Base-by-base conservation (phyloP, 2,113 vertebrate genomes). In the Suricata suricatta region DNA sequence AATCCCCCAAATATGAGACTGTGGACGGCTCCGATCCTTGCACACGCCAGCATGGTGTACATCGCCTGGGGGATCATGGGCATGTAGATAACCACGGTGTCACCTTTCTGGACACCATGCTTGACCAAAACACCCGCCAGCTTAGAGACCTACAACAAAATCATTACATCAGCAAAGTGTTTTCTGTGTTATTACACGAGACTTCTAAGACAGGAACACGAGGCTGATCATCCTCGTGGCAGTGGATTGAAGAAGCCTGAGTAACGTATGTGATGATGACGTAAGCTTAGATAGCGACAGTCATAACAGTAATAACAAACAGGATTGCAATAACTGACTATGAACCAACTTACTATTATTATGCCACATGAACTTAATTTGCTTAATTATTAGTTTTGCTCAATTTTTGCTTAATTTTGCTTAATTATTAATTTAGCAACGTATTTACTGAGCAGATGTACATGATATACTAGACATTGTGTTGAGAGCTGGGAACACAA, bases 1-100 rank as follows among this genome's bases (percentile, higher is more conserved):
- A 99, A 99, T 97, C 99, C 99, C 1, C 99, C 99, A 93, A 99
- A 99, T 97, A 99, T 99, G 87, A 99, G 99, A 96, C 99, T 99
- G 93, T 99, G 99, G 17, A 99, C 99, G 52, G 99, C 99, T 86
- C 99, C 99, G 86, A 99, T 99, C 95, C 99, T 99, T 1, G 99
- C 99, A 91, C 99, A 99, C 3, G 99, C 99, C 98, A 99, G 96
- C 99, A 99, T 99, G 92, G 99, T 98, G 84, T 99, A 99, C 98
- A 99, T 99, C 7, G 99, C 99, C 98, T 99, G 99, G 0, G 99
- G 99, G 88, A 99, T 99, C 99, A 99, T 99, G 76, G 99, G 99
- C 99, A 99, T 99, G 98, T 99, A 99, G 98, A 99, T 99, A 83
- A 99, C 99, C 60, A 99, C 99, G 64, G 99, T 98, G 93, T 99